Evolutionary conservation across 2,797 vertebrate species (phyloP).

Genomic region (Tokudaia muenninki): DNA sequence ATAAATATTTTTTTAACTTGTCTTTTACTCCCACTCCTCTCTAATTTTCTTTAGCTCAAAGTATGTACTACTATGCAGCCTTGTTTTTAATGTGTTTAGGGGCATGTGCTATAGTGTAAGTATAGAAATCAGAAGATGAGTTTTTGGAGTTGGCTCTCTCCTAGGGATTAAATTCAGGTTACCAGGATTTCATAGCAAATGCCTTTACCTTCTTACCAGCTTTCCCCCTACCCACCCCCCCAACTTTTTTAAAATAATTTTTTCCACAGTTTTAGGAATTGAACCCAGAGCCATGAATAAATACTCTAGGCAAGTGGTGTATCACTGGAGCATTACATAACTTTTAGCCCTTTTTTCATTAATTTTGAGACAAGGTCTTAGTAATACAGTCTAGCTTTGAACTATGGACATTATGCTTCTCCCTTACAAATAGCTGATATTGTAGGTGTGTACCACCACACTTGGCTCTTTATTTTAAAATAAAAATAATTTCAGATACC

Average conservation of each 20-base stretch:
- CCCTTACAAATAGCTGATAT: not conserved
- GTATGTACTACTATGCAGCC: not conserved
- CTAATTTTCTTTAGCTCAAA: not conserved
- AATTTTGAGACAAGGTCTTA: not conserved
- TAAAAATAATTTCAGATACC: not conserved
- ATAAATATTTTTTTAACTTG: not conserved
- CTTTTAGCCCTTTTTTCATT: not conserved
- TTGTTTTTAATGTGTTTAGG: not conserved
- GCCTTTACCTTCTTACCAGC: not conserved
- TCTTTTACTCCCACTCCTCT: not conserved
- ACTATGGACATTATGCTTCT: not conserved
- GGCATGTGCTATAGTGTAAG: not conserved
- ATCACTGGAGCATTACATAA: not conserved
- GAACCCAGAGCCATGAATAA: not conserved
- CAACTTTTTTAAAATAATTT: not conserved
- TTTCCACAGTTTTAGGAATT: not conserved
- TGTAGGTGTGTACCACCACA: not conserved
- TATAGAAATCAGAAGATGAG: not conserved
- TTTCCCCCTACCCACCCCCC: no score
- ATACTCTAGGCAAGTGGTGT: not conserved
- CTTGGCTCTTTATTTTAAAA: not conserved
- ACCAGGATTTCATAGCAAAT: not conserved
- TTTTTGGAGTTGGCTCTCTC: not conserved
- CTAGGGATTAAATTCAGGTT: no score
- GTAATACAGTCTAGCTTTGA: not conserved